These are phyloP conservation scores for Bucorvus abyssinicus DNA, from an alignment of 2,797 vertebrate species.

Conservation along the genomic window DNA sequence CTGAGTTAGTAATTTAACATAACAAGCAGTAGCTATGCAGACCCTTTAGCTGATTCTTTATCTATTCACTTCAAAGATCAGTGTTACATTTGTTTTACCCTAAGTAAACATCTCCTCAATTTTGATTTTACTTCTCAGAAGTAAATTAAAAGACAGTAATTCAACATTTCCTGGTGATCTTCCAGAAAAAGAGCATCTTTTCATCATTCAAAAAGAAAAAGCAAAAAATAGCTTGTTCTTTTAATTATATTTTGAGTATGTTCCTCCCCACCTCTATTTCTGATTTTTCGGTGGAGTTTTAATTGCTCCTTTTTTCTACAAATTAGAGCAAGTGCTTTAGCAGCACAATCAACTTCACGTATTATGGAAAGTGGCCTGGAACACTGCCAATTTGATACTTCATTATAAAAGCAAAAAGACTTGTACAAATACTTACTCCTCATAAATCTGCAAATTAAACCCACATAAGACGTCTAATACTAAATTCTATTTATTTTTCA, in stretches of 20 bases:
- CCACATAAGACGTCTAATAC: constrained; percentile 19
- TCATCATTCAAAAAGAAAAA: neutral
- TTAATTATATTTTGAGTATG: neutral
- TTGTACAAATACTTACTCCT: neutral
- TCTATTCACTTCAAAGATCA: neutral
- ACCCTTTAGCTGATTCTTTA: neutral
- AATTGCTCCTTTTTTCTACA: neutral
- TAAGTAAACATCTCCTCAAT: neutral
- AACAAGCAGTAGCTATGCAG: neutral
- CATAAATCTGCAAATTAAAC: constrained; percentile 37
- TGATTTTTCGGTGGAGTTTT: neutral
- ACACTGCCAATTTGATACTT: neutral
- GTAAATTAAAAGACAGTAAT: neutral
- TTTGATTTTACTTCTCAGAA: neutral
- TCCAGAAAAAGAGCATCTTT: neutral
- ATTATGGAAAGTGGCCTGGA: neutral
- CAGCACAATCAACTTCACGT: neutral
- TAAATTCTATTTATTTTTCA: constrained; percentile 32
- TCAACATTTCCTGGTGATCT: neutral
- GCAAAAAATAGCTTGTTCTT: neutral
- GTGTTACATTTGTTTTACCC: neutral
- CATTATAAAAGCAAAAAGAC: constrained; percentile 3
- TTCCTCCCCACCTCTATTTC: neutral
- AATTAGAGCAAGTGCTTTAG: neutral
- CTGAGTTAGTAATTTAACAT: neutral